Evolutionary conservation across 2,888 invertebrate species (phyloP), one percentile per base, ranked within the genome.

Genomic region (Malachius bipustulatus): DNA sequence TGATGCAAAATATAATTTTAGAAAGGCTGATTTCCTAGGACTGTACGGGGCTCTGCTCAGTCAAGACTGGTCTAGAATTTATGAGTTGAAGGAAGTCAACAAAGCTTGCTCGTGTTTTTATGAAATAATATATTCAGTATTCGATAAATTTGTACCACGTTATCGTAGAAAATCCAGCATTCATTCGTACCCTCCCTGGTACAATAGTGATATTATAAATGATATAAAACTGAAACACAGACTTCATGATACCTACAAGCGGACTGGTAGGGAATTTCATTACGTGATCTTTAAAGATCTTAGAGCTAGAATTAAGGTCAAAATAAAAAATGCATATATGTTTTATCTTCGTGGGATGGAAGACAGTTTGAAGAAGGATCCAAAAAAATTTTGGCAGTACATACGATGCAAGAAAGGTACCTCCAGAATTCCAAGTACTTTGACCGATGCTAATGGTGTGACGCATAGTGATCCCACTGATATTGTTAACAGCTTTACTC

Each of bases 291-390:
- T 19, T 19, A 19, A n/a, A n/a, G 24, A 19, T 8, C n/a, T 19
- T 6, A n/a, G n/a, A n/a, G n/a, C n/a, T n/a, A 19, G 24, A 19
- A 19, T 19, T 19, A 8, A 8, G 24, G 24, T n/a, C 6, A n/a
- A n/a, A n/a, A n/a, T n/a, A n/a, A n/a, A n/a, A n/a, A n/a, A 19
- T 19, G 24, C 24, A 19, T 19, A 19, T 19, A 19, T 6, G 24
- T 8, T 6, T 6, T 19, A 19, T 19, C 24, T 19, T 6, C n/a
- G 24, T 19, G 24, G n/a, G 6, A 19, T n/a, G 6, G 6, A 19
- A n/a, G 6, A 19, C 6, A 8, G 6, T 6, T 8, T 19, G 6
- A 19, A 6, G 6, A n/a, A 19, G 6, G 6, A n/a, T 19, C 24
- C 24, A 8, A 19, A 19, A n/a, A 19, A 19, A 8, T 19, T 19